Percentiles rank a stretch among this genome's conserved stretches.
Evolutionary conservation across 1,140 invertebrate genomes (phyloP).

Genomic region (Brachionus rotundiformis): DNA sequence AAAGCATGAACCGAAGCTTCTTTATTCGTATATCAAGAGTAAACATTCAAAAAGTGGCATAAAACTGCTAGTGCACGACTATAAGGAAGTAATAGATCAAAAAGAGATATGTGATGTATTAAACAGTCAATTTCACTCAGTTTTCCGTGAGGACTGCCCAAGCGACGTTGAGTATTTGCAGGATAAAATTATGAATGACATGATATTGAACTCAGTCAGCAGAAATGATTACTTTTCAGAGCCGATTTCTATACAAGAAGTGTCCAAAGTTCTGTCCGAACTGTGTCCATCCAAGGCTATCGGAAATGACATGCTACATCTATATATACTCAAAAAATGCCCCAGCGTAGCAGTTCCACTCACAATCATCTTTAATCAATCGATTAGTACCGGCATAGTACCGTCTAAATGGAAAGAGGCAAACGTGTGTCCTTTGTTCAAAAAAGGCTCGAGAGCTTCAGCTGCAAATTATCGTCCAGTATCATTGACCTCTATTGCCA

Average conservation of each 20-base stretch:
- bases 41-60: neutral
- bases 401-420: neutral
- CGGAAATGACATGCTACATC: neutral
- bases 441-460: neutral
- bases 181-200: neutral
- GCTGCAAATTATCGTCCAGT: conserved; percentile 11
- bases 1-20: neutral
- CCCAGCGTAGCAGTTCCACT: conserved; percentile 5
- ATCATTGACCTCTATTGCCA: neutral
- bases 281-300: neutral
- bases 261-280: neutral
- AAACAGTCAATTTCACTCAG: conserved; percentile 21
- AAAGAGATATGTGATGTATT: neutral
- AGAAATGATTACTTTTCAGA: neutral
- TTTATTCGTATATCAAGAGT: neutral
- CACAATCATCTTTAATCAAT: neutral
- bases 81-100: neutral
- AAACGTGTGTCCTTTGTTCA: neutral
- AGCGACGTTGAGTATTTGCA: neutral
- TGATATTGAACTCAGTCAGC: neutral
- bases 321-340: neutral
- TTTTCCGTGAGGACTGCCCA: neutral
- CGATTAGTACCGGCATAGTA: neutral
- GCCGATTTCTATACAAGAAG: neutral
- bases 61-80: neutral